phyloP scores from a whole-genome alignment of 2,797 vertebrate species.

The Enteromius radiatus region DNA sequence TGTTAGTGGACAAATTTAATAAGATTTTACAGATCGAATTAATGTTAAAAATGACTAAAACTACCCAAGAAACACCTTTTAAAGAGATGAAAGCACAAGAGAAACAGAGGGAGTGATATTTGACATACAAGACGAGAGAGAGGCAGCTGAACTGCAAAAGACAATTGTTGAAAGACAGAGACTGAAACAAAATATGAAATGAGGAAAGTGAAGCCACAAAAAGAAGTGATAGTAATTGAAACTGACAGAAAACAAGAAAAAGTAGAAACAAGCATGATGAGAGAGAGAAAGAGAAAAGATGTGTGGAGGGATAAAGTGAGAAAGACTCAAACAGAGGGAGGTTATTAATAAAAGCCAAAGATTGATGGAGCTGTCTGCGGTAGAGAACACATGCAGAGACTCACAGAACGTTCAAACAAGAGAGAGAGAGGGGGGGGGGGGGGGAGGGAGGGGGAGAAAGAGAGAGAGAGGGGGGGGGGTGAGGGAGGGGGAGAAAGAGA shows the following conservation, averaged over 20 bases:
- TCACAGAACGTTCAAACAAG: conserved; percentile 43
- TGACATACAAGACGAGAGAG: background rate
- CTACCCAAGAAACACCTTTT: background rate
- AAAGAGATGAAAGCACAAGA: background rate
- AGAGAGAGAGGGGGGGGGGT: conserved; percentile 5
- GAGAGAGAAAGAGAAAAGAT: conserved; percentile 47
- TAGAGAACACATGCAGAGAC: conserved; percentile 42
- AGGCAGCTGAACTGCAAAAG: background rate
- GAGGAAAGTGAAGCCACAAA: background rate
- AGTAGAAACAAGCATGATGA: conserved; percentile 39
- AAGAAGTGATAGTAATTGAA: conserved; percentile 11
- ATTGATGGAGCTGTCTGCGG: conserved; percentile 46
- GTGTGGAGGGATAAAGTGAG: conserved; percentile 53
- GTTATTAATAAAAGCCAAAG: conserved; percentile 50
- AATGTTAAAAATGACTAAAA: background rate
- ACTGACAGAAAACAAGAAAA: conserved; percentile 38
- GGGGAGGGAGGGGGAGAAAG: conserved; percentile 31
- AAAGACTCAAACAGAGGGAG: conserved; percentile 40
- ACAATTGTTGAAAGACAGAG: conserved; percentile 1
- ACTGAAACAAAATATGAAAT: conserved; percentile 6
- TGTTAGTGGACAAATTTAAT: background rate
- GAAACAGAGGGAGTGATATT: background rate
- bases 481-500: background rate
- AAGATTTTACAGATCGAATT: background rate
- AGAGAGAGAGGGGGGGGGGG: background rate